Evolutionary conservation across 1,140 invertebrate genomes (phyloP).

Genomic region (Panonychus citri): DNA sequence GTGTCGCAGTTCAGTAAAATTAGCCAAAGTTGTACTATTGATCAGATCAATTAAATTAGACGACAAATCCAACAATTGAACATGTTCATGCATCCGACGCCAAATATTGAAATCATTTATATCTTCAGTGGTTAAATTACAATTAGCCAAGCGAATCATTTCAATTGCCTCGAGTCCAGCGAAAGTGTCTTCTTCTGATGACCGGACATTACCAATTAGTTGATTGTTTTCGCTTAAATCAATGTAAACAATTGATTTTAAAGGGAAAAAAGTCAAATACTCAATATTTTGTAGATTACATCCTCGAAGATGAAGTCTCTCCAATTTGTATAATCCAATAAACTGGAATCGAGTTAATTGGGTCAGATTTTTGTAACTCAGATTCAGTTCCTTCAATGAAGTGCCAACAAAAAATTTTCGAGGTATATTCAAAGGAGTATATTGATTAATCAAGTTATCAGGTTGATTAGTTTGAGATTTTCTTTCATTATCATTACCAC

Average conservation of each 20-base stretch:
- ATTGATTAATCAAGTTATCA: not conserved
- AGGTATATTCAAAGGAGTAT: not conserved
- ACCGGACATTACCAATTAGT: conserved; percentile 5
- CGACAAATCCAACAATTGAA: conserved; percentile 5
- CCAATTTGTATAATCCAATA: conserved; percentile 5
- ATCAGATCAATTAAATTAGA: conserved; percentile 2
- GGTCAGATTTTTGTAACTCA: conserved; percentile 3
- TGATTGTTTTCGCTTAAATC: conserved; percentile 8
- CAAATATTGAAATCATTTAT: conserved; percentile 2
- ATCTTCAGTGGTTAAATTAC: conserved; percentile 5
- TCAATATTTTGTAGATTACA: conserved; percentile 5
- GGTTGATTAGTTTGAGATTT: not conserved
- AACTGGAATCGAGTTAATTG: conserved; percentile 3
- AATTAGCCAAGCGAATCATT: conserved; percentile 2
- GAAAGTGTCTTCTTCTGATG: conserved; percentile 9
- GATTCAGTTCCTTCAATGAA: conserved; percentile 5
- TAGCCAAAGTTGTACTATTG: not conserved
- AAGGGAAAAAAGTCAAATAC: conserved; percentile 9
- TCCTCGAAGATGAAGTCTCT: conserved; percentile 7
- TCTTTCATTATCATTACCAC: not conserved
- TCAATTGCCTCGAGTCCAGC: conserved; percentile 8
- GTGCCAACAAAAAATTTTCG: conserved; percentile 3
- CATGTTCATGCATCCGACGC: conserved; percentile 4
- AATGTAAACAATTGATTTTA: conserved; percentile 6
- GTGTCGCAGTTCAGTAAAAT: conserved; percentile 4